These are phyloP conservation scores for Aphyosemion australe DNA, from an alignment of 2,113 vertebrate genomes.

Conservation along the genomic window DNA sequence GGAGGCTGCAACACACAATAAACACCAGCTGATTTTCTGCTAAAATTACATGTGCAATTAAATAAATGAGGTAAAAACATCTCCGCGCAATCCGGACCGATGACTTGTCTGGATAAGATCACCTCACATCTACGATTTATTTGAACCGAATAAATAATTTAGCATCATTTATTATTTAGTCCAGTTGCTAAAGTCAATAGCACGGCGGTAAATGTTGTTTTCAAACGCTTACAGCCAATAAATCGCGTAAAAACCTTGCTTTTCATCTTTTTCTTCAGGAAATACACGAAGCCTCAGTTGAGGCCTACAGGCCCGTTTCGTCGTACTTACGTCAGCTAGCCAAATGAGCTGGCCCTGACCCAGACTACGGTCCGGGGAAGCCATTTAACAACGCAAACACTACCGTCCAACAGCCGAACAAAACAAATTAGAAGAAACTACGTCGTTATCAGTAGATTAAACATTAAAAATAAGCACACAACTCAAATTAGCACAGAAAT, in stretches of 20 bases:
- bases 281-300: constrained; percentile 45
- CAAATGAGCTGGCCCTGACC: constrained; percentile 46
- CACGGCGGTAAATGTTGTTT: rapidly evolving
- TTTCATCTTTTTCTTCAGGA: constrained; percentile 19
- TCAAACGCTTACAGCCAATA: not conserved
- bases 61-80: not conserved
- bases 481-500: not conserved
- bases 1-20: constrained; percentile 82
- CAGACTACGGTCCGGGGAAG: constrained; percentile 39
- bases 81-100: not conserved
- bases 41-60: not conserved
- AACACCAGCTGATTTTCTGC: not conserved
- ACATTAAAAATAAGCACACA: not conserved
- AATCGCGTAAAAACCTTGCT: not conserved
- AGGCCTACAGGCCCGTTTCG: constrained; percentile 57
- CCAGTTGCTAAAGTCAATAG: not conserved
- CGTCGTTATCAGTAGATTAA: rapidly evolving
- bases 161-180: not conserved
- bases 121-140: not conserved
- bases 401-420: rapidly evolving
- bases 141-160: not conserved
- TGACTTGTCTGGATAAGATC: not conserved
- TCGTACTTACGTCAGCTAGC: constrained; percentile 45
- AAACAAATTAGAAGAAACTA: rapidly evolving
- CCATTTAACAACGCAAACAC: not conserved